Evolutionary conservation across 2,888 invertebrate genomes (phyloP).

Genomic region (Epinotia bilunana): DNA sequence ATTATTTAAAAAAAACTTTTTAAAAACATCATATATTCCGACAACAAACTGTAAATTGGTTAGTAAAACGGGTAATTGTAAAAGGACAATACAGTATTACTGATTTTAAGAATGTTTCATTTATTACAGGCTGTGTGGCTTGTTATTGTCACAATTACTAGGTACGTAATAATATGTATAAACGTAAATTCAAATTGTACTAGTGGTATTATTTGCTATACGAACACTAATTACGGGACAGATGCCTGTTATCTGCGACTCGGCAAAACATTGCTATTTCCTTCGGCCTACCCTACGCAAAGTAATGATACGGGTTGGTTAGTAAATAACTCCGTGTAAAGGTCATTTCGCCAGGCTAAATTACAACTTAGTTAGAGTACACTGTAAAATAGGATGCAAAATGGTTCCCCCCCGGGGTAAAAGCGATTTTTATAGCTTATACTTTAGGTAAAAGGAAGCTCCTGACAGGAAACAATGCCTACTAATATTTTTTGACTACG

Average conservation of each 20-base stretch:
- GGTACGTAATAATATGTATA: no score
- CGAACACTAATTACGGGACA: constrained; percentile 14
- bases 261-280: constrained; percentile 31
- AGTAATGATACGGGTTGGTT: constrained; percentile 34
- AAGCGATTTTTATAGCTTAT: background rate
- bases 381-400: background rate
- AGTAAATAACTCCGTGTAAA: constrained; percentile 30
- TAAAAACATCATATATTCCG: no score
- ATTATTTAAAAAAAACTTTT: background rate
- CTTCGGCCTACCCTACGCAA: constrained; percentile 8
- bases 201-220: background rate
- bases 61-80: no score
- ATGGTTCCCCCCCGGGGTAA: background rate
- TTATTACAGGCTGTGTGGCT: no score
- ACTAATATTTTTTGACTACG: background rate
- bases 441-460: background rate
- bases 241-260: constrained; percentile 26
- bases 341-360: constrained; percentile 6
- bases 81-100: no score
- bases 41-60: no score
- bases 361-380: constrained; percentile 14
- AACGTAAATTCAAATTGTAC: background rate
- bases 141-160: no score
- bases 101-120: no score
- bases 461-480: background rate